A percentile compares a stretch with the other conserved stretches of the same genome.
Conservation (phyloP, 2,888 invertebrate genomes). For the Hoplodrina blanda region DNA sequence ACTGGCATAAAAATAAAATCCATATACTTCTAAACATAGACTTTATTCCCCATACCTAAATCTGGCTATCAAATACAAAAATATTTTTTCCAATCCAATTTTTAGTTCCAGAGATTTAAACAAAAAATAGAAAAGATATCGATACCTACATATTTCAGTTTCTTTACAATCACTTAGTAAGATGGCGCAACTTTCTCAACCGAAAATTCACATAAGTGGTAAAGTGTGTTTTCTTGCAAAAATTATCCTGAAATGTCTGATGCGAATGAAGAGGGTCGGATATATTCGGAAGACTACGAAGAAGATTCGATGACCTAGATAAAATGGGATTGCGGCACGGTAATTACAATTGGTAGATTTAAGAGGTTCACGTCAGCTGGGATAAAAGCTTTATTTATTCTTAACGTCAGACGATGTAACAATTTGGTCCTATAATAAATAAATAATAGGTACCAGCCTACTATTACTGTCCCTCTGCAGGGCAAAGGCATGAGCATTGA, state of each 20-base stretch:
- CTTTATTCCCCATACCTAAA: too few species aligned
- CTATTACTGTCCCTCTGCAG: too few species aligned
- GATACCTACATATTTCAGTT: constrained; percentile 23
- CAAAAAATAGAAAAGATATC: constrained; percentile 14
- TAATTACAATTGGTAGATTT: constrained; percentile 59
- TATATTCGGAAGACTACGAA: constrained; percentile 47
- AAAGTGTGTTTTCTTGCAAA: constrained; percentile 60
- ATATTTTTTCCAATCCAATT: too few species aligned
- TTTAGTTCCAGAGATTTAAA: too few species aligned
- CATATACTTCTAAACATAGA: constrained; percentile 11
- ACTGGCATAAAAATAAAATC: constrained; percentile 8
- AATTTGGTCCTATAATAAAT: not conserved
- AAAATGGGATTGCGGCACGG: constrained; percentile 50
- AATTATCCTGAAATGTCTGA: constrained; percentile 55
- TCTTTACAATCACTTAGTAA: constrained; percentile 46
- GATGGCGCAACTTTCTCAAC: constrained; percentile 39
- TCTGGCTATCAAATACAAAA: too few species aligned
- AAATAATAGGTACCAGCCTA: too few species aligned
- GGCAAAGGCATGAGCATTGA: too few species aligned
- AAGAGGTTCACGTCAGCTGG: constrained; percentile 28
- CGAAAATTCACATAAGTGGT: constrained; percentile 56
- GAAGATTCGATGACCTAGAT: constrained; percentile 54
- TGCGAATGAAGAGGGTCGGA: constrained; percentile 63
- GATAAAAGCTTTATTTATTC: constrained; percentile 24
- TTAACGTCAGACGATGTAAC: constrained; percentile 5